Conservation (phyloP, 2,113 vertebrate genomes). For the Urocynchramus pylzowi region DNA sequence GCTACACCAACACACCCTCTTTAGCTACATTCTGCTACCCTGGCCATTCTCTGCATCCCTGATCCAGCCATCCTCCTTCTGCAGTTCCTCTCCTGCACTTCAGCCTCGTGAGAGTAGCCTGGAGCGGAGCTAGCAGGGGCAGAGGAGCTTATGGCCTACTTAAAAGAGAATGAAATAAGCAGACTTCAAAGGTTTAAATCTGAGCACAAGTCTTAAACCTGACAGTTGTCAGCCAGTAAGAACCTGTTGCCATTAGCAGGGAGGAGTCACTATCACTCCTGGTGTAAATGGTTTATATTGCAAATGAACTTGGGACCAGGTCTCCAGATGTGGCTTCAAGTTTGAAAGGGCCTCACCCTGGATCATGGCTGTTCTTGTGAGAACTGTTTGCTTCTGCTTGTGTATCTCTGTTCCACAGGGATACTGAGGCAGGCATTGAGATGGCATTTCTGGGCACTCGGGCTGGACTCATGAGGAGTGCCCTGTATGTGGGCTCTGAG, state of each 20-base stretch:
- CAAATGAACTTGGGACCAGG: not conserved
- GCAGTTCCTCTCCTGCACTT: not conserved
- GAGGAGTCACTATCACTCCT: not conserved
- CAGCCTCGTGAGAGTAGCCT: not conserved
- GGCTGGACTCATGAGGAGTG: slow-evolving; percentile 84
- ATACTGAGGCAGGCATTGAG: slow-evolving; percentile 79
- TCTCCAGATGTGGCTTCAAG: not conserved
- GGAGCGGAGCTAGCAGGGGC: not conserved
- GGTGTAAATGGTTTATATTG: not conserved
- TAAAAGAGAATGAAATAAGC: not conserved
- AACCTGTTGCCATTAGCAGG: not conserved
- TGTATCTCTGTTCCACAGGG: slow-evolving; percentile 46
- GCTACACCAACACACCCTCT: not conserved
- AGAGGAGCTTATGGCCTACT: not conserved
- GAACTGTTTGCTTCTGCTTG: not conserved
- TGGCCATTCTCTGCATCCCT: not conserved
- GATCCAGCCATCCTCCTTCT: not conserved
- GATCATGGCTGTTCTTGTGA: not conserved
- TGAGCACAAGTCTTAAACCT: not conserved
- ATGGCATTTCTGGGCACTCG: slow-evolving; percentile 90
- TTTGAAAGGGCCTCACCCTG: not conserved
- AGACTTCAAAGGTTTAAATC: not conserved
- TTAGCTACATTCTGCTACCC: not conserved
- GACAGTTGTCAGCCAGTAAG: not conserved
- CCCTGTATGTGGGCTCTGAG: slow-evolving; percentile 83